A percentile compares a stretch with the other conserved stretches of the same genome.
phyloP scores from a whole-genome alignment of 2,797 vertebrate species.

The Crocodylus rhombifer region DNA sequence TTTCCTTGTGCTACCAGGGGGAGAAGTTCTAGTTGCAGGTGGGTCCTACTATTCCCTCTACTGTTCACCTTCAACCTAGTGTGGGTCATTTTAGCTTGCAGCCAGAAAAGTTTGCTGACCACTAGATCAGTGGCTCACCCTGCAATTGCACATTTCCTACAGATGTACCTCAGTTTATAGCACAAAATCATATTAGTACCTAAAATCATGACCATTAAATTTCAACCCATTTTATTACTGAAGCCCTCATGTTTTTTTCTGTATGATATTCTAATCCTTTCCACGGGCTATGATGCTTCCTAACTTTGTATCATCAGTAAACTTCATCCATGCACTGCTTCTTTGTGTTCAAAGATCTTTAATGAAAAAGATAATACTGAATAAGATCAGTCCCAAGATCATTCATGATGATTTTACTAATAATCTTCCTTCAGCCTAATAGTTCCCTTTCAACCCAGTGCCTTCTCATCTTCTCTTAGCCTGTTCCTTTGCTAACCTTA shows the following conservation, averaged over 20 bases:
- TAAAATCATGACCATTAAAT: too few species aligned
- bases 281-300: background rate
- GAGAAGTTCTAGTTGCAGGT: too few species aligned
- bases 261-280: background rate
- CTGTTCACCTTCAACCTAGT: too few species aligned
- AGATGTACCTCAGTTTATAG: too few species aligned
- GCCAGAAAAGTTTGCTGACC: too few species aligned
- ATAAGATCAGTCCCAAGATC: background rate
- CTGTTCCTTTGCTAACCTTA: background rate
- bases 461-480: background rate
- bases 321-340: background rate
- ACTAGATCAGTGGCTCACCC: too few species aligned
- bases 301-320: background rate
- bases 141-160: too few species aligned
- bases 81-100: too few species aligned
- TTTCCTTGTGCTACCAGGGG: too few species aligned
- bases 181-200: too few species aligned
- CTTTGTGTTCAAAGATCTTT: background rate
- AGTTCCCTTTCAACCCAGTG: background rate
- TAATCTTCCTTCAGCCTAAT: background rate
- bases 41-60: too few species aligned
- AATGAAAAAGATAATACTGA: conserved; percentile 3
- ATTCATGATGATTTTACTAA: background rate
- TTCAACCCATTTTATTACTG: too few species aligned
- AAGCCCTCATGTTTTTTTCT: background rate